Base-by-base conservation (phyloP, 2,113 vertebrate species). In the Prolemur simus region DNA sequence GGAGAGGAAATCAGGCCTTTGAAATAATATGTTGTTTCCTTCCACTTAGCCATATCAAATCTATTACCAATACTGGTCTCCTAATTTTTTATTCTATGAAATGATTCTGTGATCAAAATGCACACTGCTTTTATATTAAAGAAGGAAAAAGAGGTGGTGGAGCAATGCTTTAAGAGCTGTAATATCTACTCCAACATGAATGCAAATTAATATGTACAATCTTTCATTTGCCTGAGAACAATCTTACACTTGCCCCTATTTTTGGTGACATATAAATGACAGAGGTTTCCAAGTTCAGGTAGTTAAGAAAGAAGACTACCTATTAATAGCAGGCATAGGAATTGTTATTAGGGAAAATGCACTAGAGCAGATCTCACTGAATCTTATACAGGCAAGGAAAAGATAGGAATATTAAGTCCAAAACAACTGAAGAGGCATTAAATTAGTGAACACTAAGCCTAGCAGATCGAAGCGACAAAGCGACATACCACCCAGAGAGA, bases 401-500 rank as follows among this genome's bases (percentile, higher is more conserved):
- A 94, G 20, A 56, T 0, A 94, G 74, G 63, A 58, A 83, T 82
- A 60, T 60, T 64, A 85, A 89, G 32, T 60, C 21, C 23, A 94
- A 77, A 80, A 69, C 87, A 86, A 71, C n/a, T 64, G 64, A 78
- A 77, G n/a, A 89, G 71, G 52, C 52, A 93, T 91, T 91, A 86
- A 92, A 69, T 91, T 64, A 92, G 27, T 60, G 52, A 92, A 66
- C 45, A 88, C 63, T 77, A 47, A n/a, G n/a, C 39, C 8, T 6
- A 89, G 56, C 63, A 47, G 63, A 87, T 2, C 25, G 45, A 93
- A 93, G 52, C 34, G 47, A 68, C 68, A 96, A 85, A 87, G 63
- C 39, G 56, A 91, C 11, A 10, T 56, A 60, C 6, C 34, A 32
- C 11, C 32, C 39, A 47, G 45, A 68, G 10, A 96, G 49, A 84